A percentile compares a stretch with the other conserved stretches of the same genome.
These are phyloP conservation scores for Dioctria rufipes DNA, from an alignment of 2,888 invertebrate species.

Conservation along the genomic window DNA sequence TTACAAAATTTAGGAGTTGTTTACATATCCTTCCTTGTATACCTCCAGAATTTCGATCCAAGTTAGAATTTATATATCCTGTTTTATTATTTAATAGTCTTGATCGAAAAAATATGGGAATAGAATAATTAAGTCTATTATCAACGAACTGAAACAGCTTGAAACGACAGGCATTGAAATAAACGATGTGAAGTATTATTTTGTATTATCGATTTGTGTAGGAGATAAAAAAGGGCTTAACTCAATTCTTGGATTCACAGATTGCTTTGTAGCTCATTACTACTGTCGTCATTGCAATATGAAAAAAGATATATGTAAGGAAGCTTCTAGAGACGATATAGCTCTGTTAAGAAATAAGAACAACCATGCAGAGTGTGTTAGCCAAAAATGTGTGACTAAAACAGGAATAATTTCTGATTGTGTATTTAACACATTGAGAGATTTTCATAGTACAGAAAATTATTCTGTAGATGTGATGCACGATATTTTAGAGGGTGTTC, in stretches of 20 bases:
- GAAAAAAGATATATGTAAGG: constrained; percentile 7
- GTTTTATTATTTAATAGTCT: constrained; percentile 52
- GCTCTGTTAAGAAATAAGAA: constrained; percentile 46
- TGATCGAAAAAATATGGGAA: constrained; percentile 54
- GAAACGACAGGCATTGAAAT: constrained; percentile 40
- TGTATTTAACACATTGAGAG: constrained; percentile 56
- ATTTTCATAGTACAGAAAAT: constrained; percentile 56
- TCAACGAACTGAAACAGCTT: constrained; percentile 36
- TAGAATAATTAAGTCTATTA: constrained; percentile 42
- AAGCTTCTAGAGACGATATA: constrained; percentile 10
- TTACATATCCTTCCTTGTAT: constrained; percentile 49
- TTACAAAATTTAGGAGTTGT: constrained; percentile 55
- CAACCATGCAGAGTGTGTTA: constrained; percentile 42
- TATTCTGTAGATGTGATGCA: constrained; percentile 41
- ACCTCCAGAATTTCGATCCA: constrained; percentile 30
- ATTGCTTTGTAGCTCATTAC: constrained; percentile 55
- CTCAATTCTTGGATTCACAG: constrained; percentile 44
- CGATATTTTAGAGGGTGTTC: constrained; percentile 51
- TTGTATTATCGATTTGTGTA: constrained; percentile 57
- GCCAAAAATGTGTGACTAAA: constrained; percentile 10
- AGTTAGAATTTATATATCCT: constrained; percentile 39
- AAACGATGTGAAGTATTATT: constrained; percentile 52
- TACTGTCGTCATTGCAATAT: constrained; percentile 56
- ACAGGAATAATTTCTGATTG: constrained; percentile 56
- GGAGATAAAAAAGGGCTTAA: constrained; percentile 61